Evolutionary conservation across 2,888 invertebrate genomes (phyloP), one percentile per base, ranked within the genome.

Genomic region (Drosophila subquinaria): DNA sequence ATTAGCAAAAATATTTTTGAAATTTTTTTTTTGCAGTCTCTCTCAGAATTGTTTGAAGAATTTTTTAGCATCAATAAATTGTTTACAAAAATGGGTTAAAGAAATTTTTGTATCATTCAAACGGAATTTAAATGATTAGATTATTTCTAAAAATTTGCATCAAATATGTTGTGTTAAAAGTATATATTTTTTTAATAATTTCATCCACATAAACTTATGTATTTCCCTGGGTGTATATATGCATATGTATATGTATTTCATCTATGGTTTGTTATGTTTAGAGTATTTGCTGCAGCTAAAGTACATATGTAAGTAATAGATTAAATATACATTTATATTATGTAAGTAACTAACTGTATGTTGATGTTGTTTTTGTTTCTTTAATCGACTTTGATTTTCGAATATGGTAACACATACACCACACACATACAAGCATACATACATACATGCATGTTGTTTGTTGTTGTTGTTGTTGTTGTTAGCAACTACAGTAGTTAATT

Each of bases 401-500:
- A 42, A 51, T 69, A 55, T 60, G 63, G 20, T 51, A 48, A 59
- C 53, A 62, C 45, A 45, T 43, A 45, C 35, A 61, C 20, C 20
- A 55, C 55, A 45, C 36, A 17, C 30, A 38, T 13, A 62, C 13
- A 13, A 13, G 9, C 55, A 42, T 11, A n/a, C 51, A 52, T n/a
- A 51, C 38, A 38, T 30, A 6, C 6, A 17, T 30, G 20, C 45
- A 20, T 17, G 35, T 38, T 38, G 35, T 30, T 30, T 53, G 23
- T 23, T 23, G 23, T 23, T 23, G 23, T 27, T 23, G 23, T 27
- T 27, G 27, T 59, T 61, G 61, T 43, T 43, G 61, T 45, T 63
- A 45, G 62, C 65, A 69, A 61, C 65, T 69, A 66, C 70, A 76
- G 80, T 80, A 72, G 77, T 71, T 68, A 65, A 55, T 74, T 82